Percentiles rank a stretch among this genome's conserved stretches.
Conservation (phyloP, 2,113 vertebrate species). For the Agelaius tricolor region DNA sequence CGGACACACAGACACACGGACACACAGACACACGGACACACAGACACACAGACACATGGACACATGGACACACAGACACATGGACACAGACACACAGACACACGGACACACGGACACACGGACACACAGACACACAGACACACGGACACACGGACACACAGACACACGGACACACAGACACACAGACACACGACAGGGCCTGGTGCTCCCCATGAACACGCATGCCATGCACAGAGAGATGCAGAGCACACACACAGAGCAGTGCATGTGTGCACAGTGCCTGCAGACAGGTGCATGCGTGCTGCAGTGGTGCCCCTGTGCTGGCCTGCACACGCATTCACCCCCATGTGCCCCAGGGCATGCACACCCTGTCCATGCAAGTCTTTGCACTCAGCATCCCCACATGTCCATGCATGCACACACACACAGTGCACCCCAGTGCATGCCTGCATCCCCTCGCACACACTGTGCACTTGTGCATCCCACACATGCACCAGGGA, state of each 20-base stretch:
- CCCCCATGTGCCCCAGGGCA: accelerated
- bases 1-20: too few species aligned
- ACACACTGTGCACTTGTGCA: accelerated
- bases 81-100: neutral
- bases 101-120: too few species aligned
- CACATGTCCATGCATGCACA: too few species aligned
- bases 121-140: neutral
- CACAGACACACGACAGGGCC: neutral
- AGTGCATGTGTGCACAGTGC: accelerated
- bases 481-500: accelerated
- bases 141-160: neutral
- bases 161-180: neutral
- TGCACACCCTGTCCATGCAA: neutral
- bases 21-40: neutral
- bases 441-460: accelerated
- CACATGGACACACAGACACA: neutral
- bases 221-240: neutral
- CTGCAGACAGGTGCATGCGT: accelerated
- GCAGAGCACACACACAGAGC: neutral
- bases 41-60: neutral
- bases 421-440: neutral
- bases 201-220: accelerated
- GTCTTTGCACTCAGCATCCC: neutral
- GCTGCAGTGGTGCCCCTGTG: accelerated
- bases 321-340: neutral